Evolutionary conservation across 2,797 vertebrate genomes (phyloP).

Genomic region (Amblyraja radiata): DNA sequence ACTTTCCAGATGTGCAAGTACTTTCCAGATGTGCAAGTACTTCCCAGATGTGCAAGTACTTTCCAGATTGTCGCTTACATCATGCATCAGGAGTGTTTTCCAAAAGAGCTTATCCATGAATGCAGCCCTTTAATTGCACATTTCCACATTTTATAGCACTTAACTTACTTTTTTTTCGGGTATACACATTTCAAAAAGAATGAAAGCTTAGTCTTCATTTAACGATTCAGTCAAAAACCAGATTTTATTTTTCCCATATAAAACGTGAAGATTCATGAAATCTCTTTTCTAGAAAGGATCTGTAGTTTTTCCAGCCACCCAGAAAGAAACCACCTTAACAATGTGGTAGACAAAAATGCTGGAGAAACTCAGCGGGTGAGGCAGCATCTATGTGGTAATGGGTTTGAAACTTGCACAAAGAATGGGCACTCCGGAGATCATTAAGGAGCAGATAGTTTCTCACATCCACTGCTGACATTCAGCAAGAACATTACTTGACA

Average conservation of each 20-base stretch:
- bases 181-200: not conserved
- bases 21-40: no score
- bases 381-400: no score
- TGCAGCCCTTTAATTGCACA: not conserved
- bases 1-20: no score
- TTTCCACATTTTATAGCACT: not conserved
- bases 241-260: not conserved
- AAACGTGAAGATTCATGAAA: not conserved
- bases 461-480: no score
- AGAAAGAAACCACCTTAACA: not conserved
- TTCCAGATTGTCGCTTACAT: not conserved
- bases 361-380: no score
- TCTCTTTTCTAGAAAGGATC: not conserved
- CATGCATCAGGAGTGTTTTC: not conserved
- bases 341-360: no score
- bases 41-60: no score
- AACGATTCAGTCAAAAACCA: not conserved
- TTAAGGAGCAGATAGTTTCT: no score
- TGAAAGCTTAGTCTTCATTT: not conserved
- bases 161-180: not conserved
- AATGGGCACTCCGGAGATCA: no score
- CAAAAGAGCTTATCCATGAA: not conserved
- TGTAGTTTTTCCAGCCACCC: not conserved
- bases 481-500: no score
- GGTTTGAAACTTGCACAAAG: no score